phyloP scores from a whole-genome alignment of 2,888 invertebrate species.

The Ramazzottius varieornatus region DNA sequence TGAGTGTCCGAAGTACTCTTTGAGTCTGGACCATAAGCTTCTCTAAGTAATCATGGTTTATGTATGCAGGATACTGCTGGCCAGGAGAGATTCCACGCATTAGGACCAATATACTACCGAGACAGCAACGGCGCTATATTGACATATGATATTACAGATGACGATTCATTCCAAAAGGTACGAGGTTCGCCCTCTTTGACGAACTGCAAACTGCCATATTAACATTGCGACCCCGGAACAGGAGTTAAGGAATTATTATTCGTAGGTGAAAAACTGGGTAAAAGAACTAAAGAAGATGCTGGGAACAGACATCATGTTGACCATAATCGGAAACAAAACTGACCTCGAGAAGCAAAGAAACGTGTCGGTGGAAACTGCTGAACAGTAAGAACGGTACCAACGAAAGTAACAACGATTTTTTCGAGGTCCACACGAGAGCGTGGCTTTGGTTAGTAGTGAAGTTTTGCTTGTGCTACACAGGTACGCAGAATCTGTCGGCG shows the following conservation, averaged over 20 bases:
- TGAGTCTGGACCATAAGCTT: too few species aligned
- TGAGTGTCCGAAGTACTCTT: too few species aligned
- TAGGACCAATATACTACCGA: slow-evolving; percentile 90
- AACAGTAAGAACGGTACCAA: slow-evolving; percentile 34
- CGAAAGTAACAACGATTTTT: too few species aligned
- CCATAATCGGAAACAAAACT: slow-evolving; percentile 86
- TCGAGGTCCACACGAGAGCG: too few species aligned
- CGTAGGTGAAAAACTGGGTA: slow-evolving; percentile 82
- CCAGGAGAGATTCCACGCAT: slow-evolving; percentile 81
- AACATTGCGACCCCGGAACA: too few species aligned
- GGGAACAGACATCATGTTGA: slow-evolving; percentile 63
- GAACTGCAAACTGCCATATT: too few species aligned
- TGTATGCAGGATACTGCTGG: slow-evolving; percentile 65
- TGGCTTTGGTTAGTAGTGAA: too few species aligned
- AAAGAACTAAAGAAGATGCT: slow-evolving; percentile 85
- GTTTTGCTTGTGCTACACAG: slow-evolving; percentile 11
- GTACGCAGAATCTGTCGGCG: slow-evolving; percentile 23
- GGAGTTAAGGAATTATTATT: too few species aligned
- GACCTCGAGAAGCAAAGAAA: slow-evolving; percentile 73
- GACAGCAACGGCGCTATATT: slow-evolving; percentile 89
- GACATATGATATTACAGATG: slow-evolving; percentile 91
- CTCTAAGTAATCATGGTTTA: too few species aligned
- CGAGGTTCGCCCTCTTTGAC: too few species aligned
- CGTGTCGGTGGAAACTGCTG: slow-evolving; percentile 55
- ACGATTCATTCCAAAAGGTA: slow-evolving; percentile 79